phyloP scores from a whole-genome alignment of 2,888 invertebrate genomes.

The Pelosia muscerda region DNA sequence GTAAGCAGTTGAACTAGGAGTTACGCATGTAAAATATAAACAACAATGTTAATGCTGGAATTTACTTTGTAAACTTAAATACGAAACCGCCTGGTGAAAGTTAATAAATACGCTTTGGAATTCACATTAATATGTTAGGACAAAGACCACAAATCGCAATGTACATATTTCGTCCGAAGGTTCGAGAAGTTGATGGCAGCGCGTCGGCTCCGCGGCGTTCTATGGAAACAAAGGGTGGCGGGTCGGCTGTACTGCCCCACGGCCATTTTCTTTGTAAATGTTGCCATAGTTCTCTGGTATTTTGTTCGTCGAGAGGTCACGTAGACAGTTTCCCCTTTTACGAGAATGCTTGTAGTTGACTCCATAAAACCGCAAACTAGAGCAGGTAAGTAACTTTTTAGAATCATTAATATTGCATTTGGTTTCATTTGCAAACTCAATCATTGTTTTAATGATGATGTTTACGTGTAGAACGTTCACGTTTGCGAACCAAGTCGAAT shows the following conservation, averaged over 20 bases:
- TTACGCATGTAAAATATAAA: constrained; percentile 35
- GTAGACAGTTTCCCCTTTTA: constrained; percentile 74
- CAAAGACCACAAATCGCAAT: constrained; percentile 54
- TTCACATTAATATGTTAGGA: constrained; percentile 63
- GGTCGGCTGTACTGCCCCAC: constrained; percentile 71
- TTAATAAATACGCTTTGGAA: constrained; percentile 63
- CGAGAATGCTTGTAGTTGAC: constrained; percentile 68
- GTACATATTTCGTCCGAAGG: constrained; percentile 57
- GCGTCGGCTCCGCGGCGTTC: constrained; percentile 58
- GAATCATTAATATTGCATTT: constrained; percentile 77
- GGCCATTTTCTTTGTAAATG: constrained; percentile 81
- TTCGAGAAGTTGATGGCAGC: constrained; percentile 62
- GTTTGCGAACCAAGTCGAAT: neutral
- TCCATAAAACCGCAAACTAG: constrained; percentile 69
- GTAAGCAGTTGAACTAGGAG: constrained; percentile 20
- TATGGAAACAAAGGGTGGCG: constrained; percentile 80
- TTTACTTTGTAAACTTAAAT: constrained; percentile 39
- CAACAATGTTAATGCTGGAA: constrained; percentile 32
- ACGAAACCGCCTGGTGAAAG: constrained; percentile 38
- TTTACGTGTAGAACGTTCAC: constrained; percentile 43
- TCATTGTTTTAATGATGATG: constrained; percentile 63
- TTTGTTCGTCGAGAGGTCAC: constrained; percentile 71
- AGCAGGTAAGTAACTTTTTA: constrained; percentile 73
- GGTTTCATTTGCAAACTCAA: constrained; percentile 66
- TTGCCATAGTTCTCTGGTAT: constrained; percentile 74